Evolutionary conservation across 2,888 invertebrate genomes (phyloP), one percentile per base, ranked within the genome.

Genomic region (Pseudeuparius sepicola): DNA sequence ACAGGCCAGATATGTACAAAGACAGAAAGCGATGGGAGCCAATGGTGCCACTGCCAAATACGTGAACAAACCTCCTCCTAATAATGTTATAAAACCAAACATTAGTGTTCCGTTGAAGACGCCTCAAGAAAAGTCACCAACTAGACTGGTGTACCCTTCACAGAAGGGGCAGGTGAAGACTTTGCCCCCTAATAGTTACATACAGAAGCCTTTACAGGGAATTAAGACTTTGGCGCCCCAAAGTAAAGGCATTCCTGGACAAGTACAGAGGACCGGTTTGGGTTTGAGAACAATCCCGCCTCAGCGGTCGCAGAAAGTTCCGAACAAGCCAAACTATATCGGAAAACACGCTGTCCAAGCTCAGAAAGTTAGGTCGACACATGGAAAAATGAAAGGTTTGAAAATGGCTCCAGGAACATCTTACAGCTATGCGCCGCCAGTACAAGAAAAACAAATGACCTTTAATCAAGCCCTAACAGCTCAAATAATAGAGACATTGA

Each of bases 391-490:
- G 18, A 5, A 42, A 43, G 36, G 36, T 36, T 18, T 7, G 12
- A 41, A 36, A 25, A 17, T 10, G 20, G n/a, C 6, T 7, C 6
- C 7, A 7, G 17, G 40, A 13, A 42, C 36, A 24, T 12, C 33
- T 17, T 15, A 40, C 16, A 25, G 10, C 5, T 42, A 46, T 16
- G 39, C 40, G 31, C 42, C 49, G 1, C 46, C 49, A 11, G 36
- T 44, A 29, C 47, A 46, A 13, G 44, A 52, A 16, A 52, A 54
- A 35, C 71, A 70, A 53, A 63, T 71, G 11, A 70, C 71, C 4
- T 71, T 71, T 13, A 74, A 73, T 51, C 73, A 73, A 48, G 73
- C 73, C 37, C 54, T 74, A 34, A 74, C 74, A 2, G 74, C 73
- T 14, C 73, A 75, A 52, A 75, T 75, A 47, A 56, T 74, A 43